Evolutionary conservation across 2,797 vertebrate species (phyloP), one percentile per base, ranked within the genome.

Genomic region (Leuciscus waleckii): DNA sequence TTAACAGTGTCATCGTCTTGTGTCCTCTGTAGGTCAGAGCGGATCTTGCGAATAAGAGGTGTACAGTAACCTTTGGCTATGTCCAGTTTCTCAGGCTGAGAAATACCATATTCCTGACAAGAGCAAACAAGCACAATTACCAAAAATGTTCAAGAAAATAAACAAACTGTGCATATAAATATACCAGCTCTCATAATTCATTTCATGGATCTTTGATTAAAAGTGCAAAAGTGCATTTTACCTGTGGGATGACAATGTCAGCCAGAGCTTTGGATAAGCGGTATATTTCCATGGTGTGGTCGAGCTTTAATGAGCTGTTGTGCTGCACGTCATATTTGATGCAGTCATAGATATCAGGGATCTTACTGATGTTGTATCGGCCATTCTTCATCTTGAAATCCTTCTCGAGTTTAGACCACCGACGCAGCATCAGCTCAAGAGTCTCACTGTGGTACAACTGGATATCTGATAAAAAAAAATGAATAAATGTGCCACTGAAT

Each of bases 311-410:
- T 2, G 96, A 97, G 85, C 94, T 92, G 32, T 97, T 97, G 91
- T 97, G 97, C 82, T 97, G 97, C 76, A 97, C 96, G 0, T 97
- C 97, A 0, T 97, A 97, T 90, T 97, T 97, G 91, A 97, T 97
- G 91, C 97, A 97, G 90, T 97, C 97, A 14, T 97, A 97, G 88
- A 97, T 97, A 88, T 97, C 97, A 46, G 97, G 97, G 74, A 97
- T 97, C 94, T 97, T 97, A 91, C 97, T 97, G 89, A 97, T 97
- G 90, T 97, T 97, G 0, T 97, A 97, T 93, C 96, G 95, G 86
- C 95, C 96, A 71, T 97, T 97, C 91, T 97, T 97, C 91, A 96
- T 97, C 93, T 97, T 96, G 87, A 97, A 97, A 90, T 97, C 97
- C 88, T 97, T 97, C 91, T 97, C 97, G 90, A 97, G 90, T 86